Base-by-base conservation (phyloP, 2,888 invertebrate genomes). In the Hirtodrosophila cameraria region DNA sequence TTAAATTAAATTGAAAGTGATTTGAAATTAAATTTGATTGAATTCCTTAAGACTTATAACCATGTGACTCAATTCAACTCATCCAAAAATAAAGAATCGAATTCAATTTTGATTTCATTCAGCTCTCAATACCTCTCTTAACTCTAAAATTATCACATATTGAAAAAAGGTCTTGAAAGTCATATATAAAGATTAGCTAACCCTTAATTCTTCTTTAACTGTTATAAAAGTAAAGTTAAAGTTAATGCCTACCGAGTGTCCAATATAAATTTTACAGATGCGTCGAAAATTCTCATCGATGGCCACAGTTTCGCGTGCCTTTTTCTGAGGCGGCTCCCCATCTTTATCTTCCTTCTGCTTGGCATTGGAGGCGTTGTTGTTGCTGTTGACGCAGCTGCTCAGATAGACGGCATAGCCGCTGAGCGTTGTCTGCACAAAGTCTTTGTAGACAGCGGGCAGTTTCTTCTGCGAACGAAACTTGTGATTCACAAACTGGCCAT, bases 241-340 rank as follows among this genome's bases (percentile, higher is more conserved):
- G 33, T 33, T 33, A 33, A n/a, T 11, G 46, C 76, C 75, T 72
- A 90, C 90, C 74, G 90, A 90, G 59, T 90, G 81, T 7, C 89
- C 89, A 41, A 91, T 88, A 58, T 88, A 91, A 41, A 90, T 89
- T 62, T 90, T 90, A 59, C 87, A 89, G 3, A 90, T 87, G 16
- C 88, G 86, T 1, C 88, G 71, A 43, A 90, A 88, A 27, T 87
- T 58, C 9, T 90, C 90, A 59, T 89, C 83, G 3, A 84, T 75
- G 15, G 30, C n/a, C 23, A 23, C 23, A 6, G 23, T 23, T 8
- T 23, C 23, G 8, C 15, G 43, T 30, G 25, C 18, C 1, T 9
- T 20, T 18, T 43, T 12, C 12, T 9, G 0, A 8, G 30, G 7
- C 20, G 3, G 20, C 11, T 20, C 11, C 12, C n/a, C 6, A 1